Evolutionary conservation across 2,888 invertebrate species (phyloP).

Genomic region (Agriopis marginaria): DNA sequence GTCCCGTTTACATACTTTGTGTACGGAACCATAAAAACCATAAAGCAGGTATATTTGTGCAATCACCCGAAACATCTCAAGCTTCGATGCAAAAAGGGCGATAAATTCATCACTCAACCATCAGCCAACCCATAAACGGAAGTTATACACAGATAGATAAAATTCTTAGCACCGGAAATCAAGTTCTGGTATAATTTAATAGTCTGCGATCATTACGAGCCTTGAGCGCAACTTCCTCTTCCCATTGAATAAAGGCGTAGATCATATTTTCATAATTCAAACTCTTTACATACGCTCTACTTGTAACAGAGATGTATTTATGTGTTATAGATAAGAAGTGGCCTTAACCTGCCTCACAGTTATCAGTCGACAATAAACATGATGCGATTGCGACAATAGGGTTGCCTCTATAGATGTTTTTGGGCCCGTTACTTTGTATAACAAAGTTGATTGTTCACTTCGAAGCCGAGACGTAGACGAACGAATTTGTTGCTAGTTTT

Average conservation of each 20-base stretch:
- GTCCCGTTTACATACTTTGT: no score
- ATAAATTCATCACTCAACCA: conserved; percentile 22
- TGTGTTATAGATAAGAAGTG: conserved; percentile 62
- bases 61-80: conserved; percentile 2
- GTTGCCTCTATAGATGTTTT: conserved; percentile 38
- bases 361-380: conserved; percentile 67
- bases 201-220: conserved; percentile 40
- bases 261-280: conserved; percentile 28
- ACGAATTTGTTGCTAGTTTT: conserved; percentile 13
- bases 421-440: conserved; percentile 11
- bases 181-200: conserved; percentile 45
- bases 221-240: conserved; percentile 45
- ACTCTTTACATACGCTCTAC: conserved; percentile 18
- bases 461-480: no score
- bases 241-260: conserved; percentile 17
- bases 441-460: neutral
- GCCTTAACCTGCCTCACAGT: conserved; percentile 67
- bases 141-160: conserved; percentile 38
- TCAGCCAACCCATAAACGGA: conserved; percentile 31
- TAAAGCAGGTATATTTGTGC: neutral
- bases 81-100: conserved; percentile 5
- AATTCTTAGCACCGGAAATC: conserved; percentile 44
- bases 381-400: conserved; percentile 49
- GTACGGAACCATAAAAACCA: neutral
- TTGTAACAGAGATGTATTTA: conserved; percentile 21